phyloP scores from a whole-genome alignment of 2,888 invertebrate genomes.

The Aricia artaxerxes region DNA sequence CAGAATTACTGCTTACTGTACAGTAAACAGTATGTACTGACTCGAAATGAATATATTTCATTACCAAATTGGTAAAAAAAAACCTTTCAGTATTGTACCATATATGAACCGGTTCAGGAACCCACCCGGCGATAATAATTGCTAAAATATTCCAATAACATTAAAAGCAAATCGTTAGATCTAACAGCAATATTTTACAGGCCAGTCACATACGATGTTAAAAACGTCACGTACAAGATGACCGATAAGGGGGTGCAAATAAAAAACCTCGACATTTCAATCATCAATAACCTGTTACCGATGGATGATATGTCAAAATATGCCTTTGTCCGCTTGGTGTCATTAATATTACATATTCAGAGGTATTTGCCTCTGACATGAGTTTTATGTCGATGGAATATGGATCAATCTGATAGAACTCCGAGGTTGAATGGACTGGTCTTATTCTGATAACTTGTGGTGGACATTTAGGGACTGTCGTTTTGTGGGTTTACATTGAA shows the following conservation, averaged over 20 bases:
- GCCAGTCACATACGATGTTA: conserved; percentile 18
- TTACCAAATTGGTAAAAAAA: too few species aligned
- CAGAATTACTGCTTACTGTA: too few species aligned
- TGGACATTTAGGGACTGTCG: neutral
- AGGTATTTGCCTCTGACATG: neutral
- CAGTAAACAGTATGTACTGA: too few species aligned
- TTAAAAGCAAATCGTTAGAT: neutral
- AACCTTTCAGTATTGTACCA: too few species aligned
- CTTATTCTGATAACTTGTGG: neutral
- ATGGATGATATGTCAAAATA: conserved; percentile 6
- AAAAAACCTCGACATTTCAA: conserved; percentile 23
- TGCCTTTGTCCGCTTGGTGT: neutral
- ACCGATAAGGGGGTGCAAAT: conserved; percentile 22
- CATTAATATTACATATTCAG: neutral
- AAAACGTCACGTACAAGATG: conserved; percentile 13
- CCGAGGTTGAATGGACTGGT: neutral
- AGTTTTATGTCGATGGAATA: neutral
- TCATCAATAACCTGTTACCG: conserved; percentile 14
- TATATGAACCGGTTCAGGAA: too few species aligned
- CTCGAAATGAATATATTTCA: too few species aligned
- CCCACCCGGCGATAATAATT: neutral
- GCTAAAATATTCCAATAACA: neutral
- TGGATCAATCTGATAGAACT: neutral
- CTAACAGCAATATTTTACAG: conserved; percentile 13
- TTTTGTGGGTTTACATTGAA: neutral